Evolutionary conservation across 2,113 vertebrate genomes (phyloP), one percentile per base, ranked within the genome.

Genomic region (Etia nguti): DNA sequence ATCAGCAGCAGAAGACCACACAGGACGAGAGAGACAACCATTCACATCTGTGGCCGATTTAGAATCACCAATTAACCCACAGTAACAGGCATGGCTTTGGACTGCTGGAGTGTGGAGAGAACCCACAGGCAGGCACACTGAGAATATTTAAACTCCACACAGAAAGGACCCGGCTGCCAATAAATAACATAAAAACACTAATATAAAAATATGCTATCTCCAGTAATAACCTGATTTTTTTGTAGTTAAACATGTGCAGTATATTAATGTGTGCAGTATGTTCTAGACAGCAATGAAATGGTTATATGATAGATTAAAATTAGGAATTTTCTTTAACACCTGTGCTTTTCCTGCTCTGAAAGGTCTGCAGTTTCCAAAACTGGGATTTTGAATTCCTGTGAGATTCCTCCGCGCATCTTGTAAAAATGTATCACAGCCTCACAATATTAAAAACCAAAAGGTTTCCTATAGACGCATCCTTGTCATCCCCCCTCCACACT

Each of bases 401-500:
- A 10, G 22, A 48, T 29, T 48, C 24, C n/a, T 48, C 50, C 20
- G 8, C 6, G 43, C 46, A 48, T 15, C 8, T 75, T 75, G 43
- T 29, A 2, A 50, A 48, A 8, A 50, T 0, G 65, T 43, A 46
- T 36, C 79, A 18, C 43, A 36, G 36, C 57, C 26, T 8, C 4
- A 10, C 22, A 6, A 48, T 2, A 29, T 46, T 26, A 48, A 7
- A 5, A 75, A 29, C 6, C 22, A 50, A 31, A 15, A 41, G 29
- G n/a, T 56, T 86, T 57, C 36, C 82, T 85, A 88, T 15, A 80
- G 83, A 85, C 83, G 82, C 85, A 54, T 83, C 86, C 20, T 85
- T 77, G 46, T 65, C 60, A 38, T 13, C 6, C 12, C 18, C 11
- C 36, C 31, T 2, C 62, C 43, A 60, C 31, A 68, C 62, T 38